Percentiles rank a stretch among this genome's conserved stretches.
phyloP scores from a whole-genome alignment of 2,113 vertebrate genomes.

The Halichoeres trimaculatus region DNA sequence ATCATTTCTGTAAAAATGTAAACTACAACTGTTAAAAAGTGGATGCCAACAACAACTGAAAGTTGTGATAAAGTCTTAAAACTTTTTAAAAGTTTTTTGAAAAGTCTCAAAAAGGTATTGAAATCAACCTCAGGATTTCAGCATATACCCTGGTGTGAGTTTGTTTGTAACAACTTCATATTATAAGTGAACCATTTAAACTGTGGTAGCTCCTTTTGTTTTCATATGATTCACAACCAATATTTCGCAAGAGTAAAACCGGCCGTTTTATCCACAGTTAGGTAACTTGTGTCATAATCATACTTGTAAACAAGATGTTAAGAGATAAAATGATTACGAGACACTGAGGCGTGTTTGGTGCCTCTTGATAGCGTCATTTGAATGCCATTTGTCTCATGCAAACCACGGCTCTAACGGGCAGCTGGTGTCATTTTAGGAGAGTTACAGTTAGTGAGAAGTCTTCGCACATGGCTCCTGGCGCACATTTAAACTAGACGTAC shows the following conservation, averaged over 20 bases:
- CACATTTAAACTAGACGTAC: not conserved
- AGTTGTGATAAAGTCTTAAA: no score
- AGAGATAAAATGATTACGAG: not conserved
- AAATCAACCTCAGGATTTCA: no score
- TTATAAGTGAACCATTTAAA: not conserved
- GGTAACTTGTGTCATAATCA: not conserved
- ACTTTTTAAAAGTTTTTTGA: no score
- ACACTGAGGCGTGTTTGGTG: not conserved
- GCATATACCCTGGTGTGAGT: no score
- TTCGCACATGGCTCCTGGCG: not conserved
- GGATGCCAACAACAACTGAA: no score
- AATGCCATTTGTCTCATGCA: conserved; percentile 28
- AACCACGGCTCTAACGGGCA: conserved; percentile 21
- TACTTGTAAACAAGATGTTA: conserved; percentile 2
- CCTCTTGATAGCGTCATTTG: conserved; percentile 32
- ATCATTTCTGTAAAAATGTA: no score
- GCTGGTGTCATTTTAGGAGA: not conserved
- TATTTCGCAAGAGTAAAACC: no score
- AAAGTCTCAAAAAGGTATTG: no score
- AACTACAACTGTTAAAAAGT: no score
- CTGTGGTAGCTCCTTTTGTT: not conserved
- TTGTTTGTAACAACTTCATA: no score
- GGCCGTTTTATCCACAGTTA: not conserved
- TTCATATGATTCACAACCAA: not conserved
- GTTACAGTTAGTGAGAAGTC: not conserved